Conservation (phyloP, 2,797 vertebrate species). For the Aeoliscus strigatus region DNA sequence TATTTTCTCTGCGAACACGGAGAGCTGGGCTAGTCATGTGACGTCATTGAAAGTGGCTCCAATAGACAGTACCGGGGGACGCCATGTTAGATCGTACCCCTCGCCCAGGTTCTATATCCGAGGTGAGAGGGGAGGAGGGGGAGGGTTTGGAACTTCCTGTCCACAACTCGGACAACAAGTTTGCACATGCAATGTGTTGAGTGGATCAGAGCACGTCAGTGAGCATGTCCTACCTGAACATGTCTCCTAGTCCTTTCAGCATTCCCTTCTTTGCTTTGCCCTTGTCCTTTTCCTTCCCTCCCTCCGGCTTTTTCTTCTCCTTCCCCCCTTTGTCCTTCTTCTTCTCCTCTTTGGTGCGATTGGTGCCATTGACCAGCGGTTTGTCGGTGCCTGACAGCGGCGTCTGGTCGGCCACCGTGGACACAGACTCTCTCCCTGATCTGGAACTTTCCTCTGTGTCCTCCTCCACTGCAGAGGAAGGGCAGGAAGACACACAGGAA, state of each 20-base stretch:
- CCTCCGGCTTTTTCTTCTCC: conserved; percentile 75
- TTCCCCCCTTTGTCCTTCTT: conserved; percentile 80
- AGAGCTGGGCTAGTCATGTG: too few relatives aligned
- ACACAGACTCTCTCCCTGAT: conserved; percentile 91
- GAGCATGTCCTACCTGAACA: conserved; percentile 80
- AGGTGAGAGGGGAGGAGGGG: too few relatives aligned
- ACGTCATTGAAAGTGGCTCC: too few relatives aligned
- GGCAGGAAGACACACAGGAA: not conserved
- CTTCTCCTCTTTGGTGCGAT: conserved; percentile 66
- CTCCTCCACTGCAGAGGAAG: conserved; percentile 68
- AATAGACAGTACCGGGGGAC: too few relatives aligned
- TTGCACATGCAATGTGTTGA: too few relatives aligned
- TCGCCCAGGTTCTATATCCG: too few relatives aligned
- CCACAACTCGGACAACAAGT: too few relatives aligned
- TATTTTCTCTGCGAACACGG: too few relatives aligned
- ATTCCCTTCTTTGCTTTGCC: conserved; percentile 90
- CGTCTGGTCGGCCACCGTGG: conserved; percentile 83
- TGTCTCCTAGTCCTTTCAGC: conserved; percentile 93
- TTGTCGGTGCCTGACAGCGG: conserved; percentile 60
- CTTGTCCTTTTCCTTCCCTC: conserved; percentile 79
- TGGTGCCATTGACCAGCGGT: conserved; percentile 70
- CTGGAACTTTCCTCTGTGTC: conserved; percentile 93
- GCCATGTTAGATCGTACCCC: too few relatives aligned
- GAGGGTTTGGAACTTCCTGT: too few relatives aligned
- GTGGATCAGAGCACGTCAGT: too few relatives aligned